phyloP scores from a whole-genome alignment of 2,113 vertebrate species.

The Pipra filicauda region DNA sequence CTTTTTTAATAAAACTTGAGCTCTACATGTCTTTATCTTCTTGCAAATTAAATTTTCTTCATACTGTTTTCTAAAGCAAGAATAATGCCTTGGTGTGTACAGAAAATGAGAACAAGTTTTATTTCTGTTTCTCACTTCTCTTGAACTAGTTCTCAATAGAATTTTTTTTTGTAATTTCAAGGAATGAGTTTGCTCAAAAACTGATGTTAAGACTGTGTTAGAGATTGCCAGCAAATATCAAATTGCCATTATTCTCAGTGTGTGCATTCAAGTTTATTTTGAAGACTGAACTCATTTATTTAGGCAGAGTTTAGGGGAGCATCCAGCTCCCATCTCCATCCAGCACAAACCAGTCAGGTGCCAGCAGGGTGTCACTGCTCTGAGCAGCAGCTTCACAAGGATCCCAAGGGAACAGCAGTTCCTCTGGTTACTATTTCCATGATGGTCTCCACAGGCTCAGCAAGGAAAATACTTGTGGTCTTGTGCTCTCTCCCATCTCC shows the following conservation, averaged over 20 bases:
- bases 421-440: background rate
- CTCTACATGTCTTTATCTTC: background rate
- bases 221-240: background rate
- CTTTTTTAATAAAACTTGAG: background rate
- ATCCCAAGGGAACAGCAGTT: background rate
- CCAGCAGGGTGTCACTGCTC: background rate
- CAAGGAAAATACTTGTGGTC: fast-evolving
- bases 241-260: background rate
- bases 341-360: background rate
- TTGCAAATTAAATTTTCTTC: background rate
- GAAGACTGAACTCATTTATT: background rate
- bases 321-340: background rate
- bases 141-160: background rate
- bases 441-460: background rate
- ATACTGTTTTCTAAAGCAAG: background rate
- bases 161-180: background rate
- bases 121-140: background rate
- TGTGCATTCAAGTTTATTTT: background rate
- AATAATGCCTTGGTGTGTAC: background rate
- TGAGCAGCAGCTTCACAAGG: background rate
- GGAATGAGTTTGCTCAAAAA: background rate
- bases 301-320: background rate
- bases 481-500: background rate
- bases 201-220: background rate
- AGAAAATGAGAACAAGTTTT: background rate